Evolutionary conservation across 2,888 invertebrate genomes (phyloP), one percentile per base, ranked within the genome.

Genomic region (Linnaemya tessellans): DNA sequence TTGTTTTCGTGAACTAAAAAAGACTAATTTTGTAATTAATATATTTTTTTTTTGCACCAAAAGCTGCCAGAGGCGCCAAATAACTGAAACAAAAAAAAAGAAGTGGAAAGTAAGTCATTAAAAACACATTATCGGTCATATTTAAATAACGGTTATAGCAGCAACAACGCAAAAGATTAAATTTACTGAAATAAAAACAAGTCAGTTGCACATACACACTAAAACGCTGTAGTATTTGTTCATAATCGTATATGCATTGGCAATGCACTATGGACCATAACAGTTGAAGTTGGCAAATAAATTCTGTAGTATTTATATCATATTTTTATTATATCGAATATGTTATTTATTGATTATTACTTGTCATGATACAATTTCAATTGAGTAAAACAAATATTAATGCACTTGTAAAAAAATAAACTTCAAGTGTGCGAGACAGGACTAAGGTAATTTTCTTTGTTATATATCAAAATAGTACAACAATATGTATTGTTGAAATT

Each of bases 111-210:
- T 67, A 84, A 84, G 84, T 85, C 81, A 85, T 85, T 85, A 85
- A 85, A 85, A 85, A 85, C 79, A 79, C 84, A 85, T 85, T 85
- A 85, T 81, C 78, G 64, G 67, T 49, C 68, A 70, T 79, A 74
- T 84, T 81, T 70, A 79, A 81, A 84, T 79, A 84, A 67, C 41
- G 73, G 18, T 62, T 77, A 43, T 73, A 67, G n/a, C 15, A 70
- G 58, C 20, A 71, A 30, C 15, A 49, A 67, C 46, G n/a, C 0
- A 51, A 56, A 70, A 73, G 60, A 41, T 46, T 13, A 18, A n/a
- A 49, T 51, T 67, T 22, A 30, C 38, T 35, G 9, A 11, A 13
- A 51, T 35, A 30, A 13, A 38, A 22, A 56, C 22, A 43, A 9
- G 35, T 41, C 0, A 60, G n/a, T 60, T 25, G 22, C n/a, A 38